phyloP scores from a whole-genome alignment of 2,797 vertebrate genomes.

The Spinus olivaceus region DNA sequence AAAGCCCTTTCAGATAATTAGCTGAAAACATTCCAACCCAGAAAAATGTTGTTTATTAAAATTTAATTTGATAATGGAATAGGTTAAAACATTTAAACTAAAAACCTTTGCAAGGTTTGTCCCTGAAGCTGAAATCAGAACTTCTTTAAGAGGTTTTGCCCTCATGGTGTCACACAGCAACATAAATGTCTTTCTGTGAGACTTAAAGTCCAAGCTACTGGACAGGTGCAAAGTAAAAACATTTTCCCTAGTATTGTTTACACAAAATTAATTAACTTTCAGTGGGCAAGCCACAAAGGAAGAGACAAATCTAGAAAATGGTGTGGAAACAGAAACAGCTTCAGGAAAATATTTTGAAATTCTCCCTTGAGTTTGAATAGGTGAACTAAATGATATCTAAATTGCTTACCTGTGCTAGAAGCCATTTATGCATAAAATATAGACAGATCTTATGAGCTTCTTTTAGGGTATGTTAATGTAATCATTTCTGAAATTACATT shows the following conservation, averaged over 20 bases:
- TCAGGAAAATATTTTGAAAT: neutral
- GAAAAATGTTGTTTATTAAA: neutral
- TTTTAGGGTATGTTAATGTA: neutral
- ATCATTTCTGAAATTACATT: neutral
- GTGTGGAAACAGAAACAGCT: neutral
- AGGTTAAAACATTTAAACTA: neutral
- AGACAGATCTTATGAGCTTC: neutral
- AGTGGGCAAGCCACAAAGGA: neutral
- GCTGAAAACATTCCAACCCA: neutral
- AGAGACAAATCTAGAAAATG: neutral
- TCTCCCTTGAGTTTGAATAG: neutral
- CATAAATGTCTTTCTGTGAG: neutral
- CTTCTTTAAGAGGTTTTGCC: neutral
- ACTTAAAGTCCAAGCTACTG: neutral
- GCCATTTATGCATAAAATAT: neutral
- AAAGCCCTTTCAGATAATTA: neutral
- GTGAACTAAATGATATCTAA: neutral
- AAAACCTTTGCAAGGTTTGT: neutral
- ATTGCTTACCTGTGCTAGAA: neutral
- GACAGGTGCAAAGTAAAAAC: neutral
- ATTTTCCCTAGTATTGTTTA: neutral
- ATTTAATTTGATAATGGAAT: neutral
- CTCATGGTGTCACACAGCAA: fast-evolving
- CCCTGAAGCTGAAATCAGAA: neutral
- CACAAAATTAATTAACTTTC: neutral